These are phyloP conservation scores for Cavia aperea DNA, from an alignment of 2,113 vertebrate genomes.

Conservation along the genomic window DNA sequence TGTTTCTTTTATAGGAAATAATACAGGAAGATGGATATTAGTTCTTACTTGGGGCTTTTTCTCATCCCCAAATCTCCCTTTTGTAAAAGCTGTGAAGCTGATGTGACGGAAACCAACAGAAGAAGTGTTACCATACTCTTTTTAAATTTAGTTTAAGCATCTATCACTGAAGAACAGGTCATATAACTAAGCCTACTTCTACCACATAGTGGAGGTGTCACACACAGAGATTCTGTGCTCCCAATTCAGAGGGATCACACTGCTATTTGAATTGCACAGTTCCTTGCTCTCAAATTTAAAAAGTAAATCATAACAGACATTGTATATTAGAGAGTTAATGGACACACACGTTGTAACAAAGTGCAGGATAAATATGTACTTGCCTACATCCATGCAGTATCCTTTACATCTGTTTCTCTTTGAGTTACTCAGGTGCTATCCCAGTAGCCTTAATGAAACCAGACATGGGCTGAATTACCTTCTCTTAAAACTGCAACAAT, in stretches of 20 bases:
- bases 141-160: conserved; percentile 47
- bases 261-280: neutral
- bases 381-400: neutral
- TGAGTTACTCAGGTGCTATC: conserved; percentile 41
- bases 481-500: conserved; percentile 43
- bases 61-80: neutral
- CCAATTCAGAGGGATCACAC: neutral
- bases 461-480: conserved; percentile 52
- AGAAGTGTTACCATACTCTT: neutral
- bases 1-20: conserved; percentile 21
- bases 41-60: neutral
- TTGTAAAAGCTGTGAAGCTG: conserved; percentile 22
- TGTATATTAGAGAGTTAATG: neutral
- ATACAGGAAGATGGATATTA: neutral
- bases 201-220: neutral
- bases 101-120: conserved; percentile 29
- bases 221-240: neutral
- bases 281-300: conserved; percentile 4
- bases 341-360: neutral
- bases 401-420: conserved; percentile 41
- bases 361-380: neutral
- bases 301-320: conserved; percentile 51
- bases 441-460: conserved; percentile 45
- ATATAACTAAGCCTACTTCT: neutral
- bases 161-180: conserved; percentile 13